A percentile compares a stretch with the other conserved stretches of the same genome.
Conservation (phyloP, 2,113 vertebrate genomes). For the Gallinago paraguaiae region DNA sequence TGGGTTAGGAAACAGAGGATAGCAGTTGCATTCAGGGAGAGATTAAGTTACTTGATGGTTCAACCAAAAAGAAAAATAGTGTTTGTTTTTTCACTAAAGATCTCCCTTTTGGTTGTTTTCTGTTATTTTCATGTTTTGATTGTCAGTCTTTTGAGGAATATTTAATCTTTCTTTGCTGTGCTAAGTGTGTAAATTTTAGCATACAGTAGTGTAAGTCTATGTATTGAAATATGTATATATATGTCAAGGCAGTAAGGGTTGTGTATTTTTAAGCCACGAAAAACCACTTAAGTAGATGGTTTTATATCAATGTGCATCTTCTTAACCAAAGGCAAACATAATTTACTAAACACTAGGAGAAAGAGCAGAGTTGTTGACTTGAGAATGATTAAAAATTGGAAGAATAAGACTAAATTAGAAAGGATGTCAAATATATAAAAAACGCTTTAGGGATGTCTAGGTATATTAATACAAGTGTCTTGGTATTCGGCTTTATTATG, state of each 20-base stretch:
- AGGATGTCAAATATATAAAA: not conserved
- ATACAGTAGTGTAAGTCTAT: not conserved
- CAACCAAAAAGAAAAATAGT: not conserved
- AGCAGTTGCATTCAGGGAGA: not conserved
- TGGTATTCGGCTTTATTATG: not conserved
- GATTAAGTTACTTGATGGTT: not conserved
- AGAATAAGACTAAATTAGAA: not conserved
- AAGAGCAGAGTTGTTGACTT: not conserved
- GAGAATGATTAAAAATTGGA: not conserved
- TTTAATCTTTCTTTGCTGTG: not conserved
- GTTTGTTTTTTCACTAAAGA: accelerated
- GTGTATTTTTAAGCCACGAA: not conserved
- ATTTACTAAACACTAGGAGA: not conserved
- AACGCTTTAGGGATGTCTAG: not conserved
- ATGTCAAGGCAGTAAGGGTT: not conserved
- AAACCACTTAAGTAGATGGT: not conserved
- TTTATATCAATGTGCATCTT: not conserved
- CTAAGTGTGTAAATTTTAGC: not conserved
- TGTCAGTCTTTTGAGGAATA: not conserved
- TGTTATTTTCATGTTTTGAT: not conserved
- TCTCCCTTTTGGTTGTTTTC: not conserved
- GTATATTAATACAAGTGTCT: not conserved
- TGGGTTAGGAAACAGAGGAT: not conserved
- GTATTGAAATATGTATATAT: not conserved
- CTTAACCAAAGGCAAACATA: not conserved